phyloP scores from a whole-genome alignment of 1,140 invertebrate genomes.

The Acromyrmex charruanus region DNA sequence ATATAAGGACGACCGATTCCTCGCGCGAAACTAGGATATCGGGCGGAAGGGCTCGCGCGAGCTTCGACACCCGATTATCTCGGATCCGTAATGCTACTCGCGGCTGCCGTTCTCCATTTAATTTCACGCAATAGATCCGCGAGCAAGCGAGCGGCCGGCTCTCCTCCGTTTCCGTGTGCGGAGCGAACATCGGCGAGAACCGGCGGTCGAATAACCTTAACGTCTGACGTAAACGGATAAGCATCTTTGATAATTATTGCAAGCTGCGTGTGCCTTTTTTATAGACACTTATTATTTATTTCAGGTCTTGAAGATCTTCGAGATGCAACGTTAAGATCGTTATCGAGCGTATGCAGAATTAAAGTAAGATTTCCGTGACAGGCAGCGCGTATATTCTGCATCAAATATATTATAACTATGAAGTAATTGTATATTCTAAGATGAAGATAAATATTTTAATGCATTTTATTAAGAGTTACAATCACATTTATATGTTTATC shows the following conservation, averaged over 20 bases:
- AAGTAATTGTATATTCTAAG: neutral
- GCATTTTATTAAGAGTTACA: neutral
- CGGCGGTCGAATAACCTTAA: conserved; percentile 47
- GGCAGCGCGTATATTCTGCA: neutral
- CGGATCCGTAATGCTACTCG: neutral
- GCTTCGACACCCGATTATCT: conserved; percentile 22
- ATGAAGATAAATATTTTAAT: conserved; percentile 15
- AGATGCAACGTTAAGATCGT: neutral
- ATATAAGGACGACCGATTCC: neutral
- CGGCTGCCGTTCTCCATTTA: neutral
- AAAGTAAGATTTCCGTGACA: conserved; percentile 23
- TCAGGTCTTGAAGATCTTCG: neutral
- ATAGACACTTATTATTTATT: neutral
- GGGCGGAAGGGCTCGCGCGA: conserved; percentile 4
- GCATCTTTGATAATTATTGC: conserved; percentile 4
- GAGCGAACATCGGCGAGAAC: conserved; percentile 38
- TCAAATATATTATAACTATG: neutral
- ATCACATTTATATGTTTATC: neutral
- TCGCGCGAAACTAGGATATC: conserved; percentile 42
- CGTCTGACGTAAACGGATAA: conserved; percentile 17
- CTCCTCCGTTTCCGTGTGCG: neutral
- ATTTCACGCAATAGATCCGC: conserved; percentile 35
- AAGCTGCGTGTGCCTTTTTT: neutral
- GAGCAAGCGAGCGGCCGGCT: neutral
- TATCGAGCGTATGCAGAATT: neutral